Evolutionary conservation across 1,140 invertebrate species (phyloP).

Genomic region (Ceratitis capitata): DNA sequence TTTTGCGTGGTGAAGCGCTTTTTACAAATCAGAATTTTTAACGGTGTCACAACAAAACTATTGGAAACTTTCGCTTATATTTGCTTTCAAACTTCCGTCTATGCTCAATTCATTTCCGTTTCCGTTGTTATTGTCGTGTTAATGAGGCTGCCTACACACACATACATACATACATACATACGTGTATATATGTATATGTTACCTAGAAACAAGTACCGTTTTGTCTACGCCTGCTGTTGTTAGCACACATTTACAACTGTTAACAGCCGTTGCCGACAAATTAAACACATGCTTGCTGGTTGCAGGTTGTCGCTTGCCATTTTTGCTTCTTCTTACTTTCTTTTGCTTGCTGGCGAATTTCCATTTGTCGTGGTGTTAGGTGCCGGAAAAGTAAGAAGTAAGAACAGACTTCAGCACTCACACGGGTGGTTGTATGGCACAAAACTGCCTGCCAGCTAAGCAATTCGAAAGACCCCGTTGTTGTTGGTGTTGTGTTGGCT

Average conservation of each 20-base stretch:
- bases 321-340: neutral
- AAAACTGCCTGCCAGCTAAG: neutral
- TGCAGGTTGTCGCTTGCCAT: neutral
- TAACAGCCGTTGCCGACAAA: conserved; percentile 8
- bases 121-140: conserved; percentile 29
- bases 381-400: neutral
- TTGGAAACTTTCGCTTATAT: no score
- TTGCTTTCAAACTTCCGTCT: neutral
- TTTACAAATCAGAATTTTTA: no score
- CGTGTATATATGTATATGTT: neutral
- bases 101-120: conserved; percentile 8
- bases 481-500: neutral
- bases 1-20: no score
- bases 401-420: no score
- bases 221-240: neutral
- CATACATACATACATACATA: neutral
- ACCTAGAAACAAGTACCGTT: no score
- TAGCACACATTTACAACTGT: neutral
- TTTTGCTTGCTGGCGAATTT: neutral
- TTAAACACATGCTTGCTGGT: neutral
- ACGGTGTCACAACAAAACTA: no score
- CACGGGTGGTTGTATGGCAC: neutral
- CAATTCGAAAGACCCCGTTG: neutral
- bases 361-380: neutral
- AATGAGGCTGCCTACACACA: conserved; percentile 23